Evolutionary conservation across 2,113 vertebrate genomes (phyloP), one percentile per base, ranked within the genome.

Genomic region (Setophaga petechia): DNA sequence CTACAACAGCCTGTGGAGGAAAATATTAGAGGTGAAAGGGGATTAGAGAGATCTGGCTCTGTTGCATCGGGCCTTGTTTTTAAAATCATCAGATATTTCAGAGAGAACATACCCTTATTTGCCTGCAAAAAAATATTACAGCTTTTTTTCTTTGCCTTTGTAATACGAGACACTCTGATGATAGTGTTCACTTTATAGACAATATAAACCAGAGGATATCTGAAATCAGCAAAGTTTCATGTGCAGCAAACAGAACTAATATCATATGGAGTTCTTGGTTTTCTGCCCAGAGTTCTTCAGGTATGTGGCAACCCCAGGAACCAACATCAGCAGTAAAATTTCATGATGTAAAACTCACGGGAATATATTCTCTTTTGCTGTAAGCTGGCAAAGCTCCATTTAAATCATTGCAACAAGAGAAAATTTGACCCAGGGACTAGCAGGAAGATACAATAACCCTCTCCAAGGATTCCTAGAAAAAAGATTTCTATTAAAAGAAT

Each of bases 301-400:
- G 93, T 95, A 92, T 80, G 67, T 88, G 88, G 73, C 65, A 94
- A 92, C 61, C 67, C 31, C 75, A 83, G 76, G 76, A 96, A 90
- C 46, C 73, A 94, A 84, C 76, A 93, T 81, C 83, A 94, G 92
- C 94, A 93, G 93, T 78, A 95, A 93, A 96, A 89, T 54, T 71
- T 86, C 52, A 65, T 78, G 85, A 85, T 83, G 57, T 91, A 93
- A 95, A 94, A 59, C 82, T 74, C 89, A 61, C 19, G 54, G 88
- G 88, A 91, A 72, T 91, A 86, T 77, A 84, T 49, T 46, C 37
- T 87, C 79, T 94, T 22, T 49, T 81, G 75, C 59, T 93, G 39
- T 84, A 93, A 81, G 12, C 47, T 90, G 83, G 76, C 75, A 95
- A 74, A 90, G 54, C 15, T 92, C 73, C 80, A 72, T 85, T 95